These are phyloP conservation scores for Pseudopodoces humilis DNA, from an alignment of 2,113 vertebrate species.

Conservation along the genomic window DNA sequence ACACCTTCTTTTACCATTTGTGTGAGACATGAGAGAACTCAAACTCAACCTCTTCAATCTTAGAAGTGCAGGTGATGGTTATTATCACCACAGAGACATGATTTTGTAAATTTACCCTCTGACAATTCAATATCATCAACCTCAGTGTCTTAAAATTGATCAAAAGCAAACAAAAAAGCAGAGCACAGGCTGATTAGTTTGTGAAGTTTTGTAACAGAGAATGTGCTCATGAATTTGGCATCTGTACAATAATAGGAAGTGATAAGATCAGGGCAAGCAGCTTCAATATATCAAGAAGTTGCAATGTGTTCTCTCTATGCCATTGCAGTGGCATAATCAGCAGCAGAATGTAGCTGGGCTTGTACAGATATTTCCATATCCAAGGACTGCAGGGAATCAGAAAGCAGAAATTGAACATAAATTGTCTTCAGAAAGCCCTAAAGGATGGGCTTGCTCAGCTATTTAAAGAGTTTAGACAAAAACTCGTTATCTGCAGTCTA, in stretches of 20 bases:
- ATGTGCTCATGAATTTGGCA: background rate
- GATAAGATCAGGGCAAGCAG: background rate
- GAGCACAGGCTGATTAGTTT: background rate
- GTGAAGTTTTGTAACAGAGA: background rate
- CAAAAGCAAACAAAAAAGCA: background rate
- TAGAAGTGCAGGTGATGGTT: background rate
- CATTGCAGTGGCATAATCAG: background rate
- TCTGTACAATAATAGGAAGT: too few species aligned
- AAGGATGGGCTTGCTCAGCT: background rate
- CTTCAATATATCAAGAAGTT: background rate
- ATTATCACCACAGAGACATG: background rate
- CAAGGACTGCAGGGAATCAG: background rate
- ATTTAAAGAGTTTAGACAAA: background rate
- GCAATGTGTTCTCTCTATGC: background rate
- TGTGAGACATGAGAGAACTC: background rate
- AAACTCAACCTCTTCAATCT: accelerated
- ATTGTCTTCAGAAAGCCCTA: background rate
- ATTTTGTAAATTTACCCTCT: background rate
- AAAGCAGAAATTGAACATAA: background rate
- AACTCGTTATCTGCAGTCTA: accelerated
- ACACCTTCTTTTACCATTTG: background rate
- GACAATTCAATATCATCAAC: background rate
- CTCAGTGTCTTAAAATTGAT: background rate
- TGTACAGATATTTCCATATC: background rate
- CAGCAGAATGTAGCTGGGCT: background rate